Conservation (phyloP, 1,140 invertebrate species). For the Brachionus sp. region DNA sequence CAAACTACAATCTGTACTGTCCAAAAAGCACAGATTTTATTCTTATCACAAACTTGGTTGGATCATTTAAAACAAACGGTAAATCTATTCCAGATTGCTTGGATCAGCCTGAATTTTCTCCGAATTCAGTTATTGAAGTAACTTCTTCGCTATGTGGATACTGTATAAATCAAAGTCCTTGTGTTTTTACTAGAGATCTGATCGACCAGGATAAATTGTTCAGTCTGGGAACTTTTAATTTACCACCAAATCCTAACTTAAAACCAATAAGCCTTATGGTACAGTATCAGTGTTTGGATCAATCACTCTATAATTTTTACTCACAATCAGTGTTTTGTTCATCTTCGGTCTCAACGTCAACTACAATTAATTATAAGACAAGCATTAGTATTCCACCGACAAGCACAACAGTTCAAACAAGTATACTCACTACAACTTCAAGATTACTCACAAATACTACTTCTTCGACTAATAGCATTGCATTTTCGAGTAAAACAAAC, state of each 20-base stretch:
- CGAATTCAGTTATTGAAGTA: not conserved
- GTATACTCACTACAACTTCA: not conserved
- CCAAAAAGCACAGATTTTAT: not conserved
- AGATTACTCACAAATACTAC: not conserved
- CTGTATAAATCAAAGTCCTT: constrained; percentile 6
- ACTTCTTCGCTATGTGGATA: not conserved
- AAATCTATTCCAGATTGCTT: not conserved
- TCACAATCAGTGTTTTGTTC: not conserved
- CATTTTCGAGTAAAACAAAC: not conserved
- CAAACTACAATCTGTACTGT: constrained; percentile 41
- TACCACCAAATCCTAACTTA: not conserved
- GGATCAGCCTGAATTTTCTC: not conserved
- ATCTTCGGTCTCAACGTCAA: not conserved
- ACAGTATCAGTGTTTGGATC: constrained; percentile 15
- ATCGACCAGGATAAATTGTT: not conserved
- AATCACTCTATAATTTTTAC: not conserved
- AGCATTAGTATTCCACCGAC: not conserved
- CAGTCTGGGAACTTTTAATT: not conserved
- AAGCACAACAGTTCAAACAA: not conserved
- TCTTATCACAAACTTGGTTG: not conserved
- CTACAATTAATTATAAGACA: not conserved
- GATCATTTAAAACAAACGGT: not conserved
- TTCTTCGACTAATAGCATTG: not conserved
- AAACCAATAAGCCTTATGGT: not conserved
- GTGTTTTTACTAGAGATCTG: constrained; percentile 2